These are phyloP conservation scores for Acanthurus lineatus DNA, from an alignment of 2,797 vertebrate genomes.

Conservation along the genomic window DNA sequence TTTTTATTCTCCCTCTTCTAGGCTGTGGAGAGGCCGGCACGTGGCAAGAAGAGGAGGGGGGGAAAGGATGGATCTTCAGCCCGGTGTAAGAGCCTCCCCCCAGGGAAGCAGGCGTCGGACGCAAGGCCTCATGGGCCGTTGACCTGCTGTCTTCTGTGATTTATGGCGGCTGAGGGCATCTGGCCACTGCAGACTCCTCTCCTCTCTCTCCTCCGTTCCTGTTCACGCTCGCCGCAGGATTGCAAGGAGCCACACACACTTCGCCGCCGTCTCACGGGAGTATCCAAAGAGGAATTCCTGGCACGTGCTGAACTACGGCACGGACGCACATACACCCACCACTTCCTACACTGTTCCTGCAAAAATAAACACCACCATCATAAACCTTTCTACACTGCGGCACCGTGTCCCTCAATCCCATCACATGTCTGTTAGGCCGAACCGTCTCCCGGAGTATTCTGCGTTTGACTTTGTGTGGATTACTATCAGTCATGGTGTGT, in stretches of 20 bases:
- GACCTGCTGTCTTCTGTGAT: constrained; percentile 84
- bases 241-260: constrained; percentile 64
- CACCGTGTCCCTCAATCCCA: constrained; percentile 33
- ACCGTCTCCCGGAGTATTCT: constrained; percentile 40
- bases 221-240: constrained; percentile 61
- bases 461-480: constrained; percentile 63
- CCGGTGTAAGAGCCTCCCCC: constrained; percentile 79
- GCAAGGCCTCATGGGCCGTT: constrained; percentile 81
- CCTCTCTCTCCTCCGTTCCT: constrained; percentile 67
- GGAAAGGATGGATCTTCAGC: constrained; percentile 81
- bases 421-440: constrained; percentile 58
- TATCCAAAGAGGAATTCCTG: constrained; percentile 60
- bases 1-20: constrained; percentile 71
- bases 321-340: constrained; percentile 2
- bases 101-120: constrained; percentile 79
- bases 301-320: constrained; percentile 46
- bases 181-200: constrained; percentile 80
- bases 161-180: constrained; percentile 82
- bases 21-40: constrained; percentile 72
- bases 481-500: constrained; percentile 77
- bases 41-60: constrained; percentile 68
- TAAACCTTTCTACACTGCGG: constrained; percentile 65
- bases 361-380: constrained; percentile 65
- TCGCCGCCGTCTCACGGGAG: constrained; percentile 53
- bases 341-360: constrained; percentile 6